Evolutionary conservation across 2,888 invertebrate genomes (phyloP), one percentile per base, ranked within the genome.

Genomic region (Lasioglossum leucozonium): DNA sequence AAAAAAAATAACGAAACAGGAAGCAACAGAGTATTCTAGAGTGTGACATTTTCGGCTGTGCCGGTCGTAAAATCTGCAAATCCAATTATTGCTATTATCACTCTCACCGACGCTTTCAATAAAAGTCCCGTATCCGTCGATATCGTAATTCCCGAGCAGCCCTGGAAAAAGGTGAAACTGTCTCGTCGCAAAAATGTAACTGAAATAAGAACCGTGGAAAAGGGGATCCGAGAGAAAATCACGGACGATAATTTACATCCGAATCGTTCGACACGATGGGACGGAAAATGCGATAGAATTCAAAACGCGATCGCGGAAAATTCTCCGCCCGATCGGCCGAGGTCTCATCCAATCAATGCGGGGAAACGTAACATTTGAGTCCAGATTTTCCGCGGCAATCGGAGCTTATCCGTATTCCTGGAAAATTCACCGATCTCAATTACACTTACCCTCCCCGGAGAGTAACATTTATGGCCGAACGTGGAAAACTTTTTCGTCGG

Each of bases 291-390:
- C 67, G 85, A 76, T 76, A 76, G 58, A 84, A 84, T 79, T 69
- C 72, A 73, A 85, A 85, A 84, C 51, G 76, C 79, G 78, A 85
- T 85, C 76, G 62, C 65, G n/a, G 85, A 71, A 72, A 82, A 87
- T 86, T 77, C 82, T 26, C 37, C 71, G 82, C 44, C 30, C 77
- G 71, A 72, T 69, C 79, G 71, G 72, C 11, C 34, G 65, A 18
- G 65, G 74, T 74, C 69, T 77, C 67, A 77, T 79, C 79, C 79
- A 79, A 86, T 86, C 81, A 77, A 55, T 62, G 65, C 5, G 10
- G 13, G 51, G 34, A 58, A 58, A 26, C 30, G 75, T 84, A 40
- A 58, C 65, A 37, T 65, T 40, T 72, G 18, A 51, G 58, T 55
- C 44, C 40, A 72, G 81, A 79, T 76, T 76, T 86, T 58, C 72